A percentile compares a stretch with the other conserved stretches of the same genome.
Conservation (phyloP, 2,888 invertebrate species). For the Chymomyza caudatula region DNA sequence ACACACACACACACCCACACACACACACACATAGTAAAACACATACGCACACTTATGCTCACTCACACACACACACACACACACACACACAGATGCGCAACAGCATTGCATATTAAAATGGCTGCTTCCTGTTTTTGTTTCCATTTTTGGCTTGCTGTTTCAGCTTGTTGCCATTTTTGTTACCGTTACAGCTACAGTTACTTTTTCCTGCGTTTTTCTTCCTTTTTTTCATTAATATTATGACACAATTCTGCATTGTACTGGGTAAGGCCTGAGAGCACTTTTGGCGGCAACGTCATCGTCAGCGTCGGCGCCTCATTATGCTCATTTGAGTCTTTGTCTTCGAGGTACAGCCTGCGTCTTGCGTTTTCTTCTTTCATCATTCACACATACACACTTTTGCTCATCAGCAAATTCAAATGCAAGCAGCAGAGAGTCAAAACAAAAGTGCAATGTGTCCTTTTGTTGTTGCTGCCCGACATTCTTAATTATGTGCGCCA, state of each 20-base stretch:
- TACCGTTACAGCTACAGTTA: not conserved
- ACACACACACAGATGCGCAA: conserved; percentile 17
- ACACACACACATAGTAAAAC: conserved; percentile 16
- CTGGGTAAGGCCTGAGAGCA: conserved; percentile 62
- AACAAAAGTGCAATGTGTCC: conserved; percentile 50
- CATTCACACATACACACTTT: conserved; percentile 39
- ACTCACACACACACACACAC: conserved; percentile 15
- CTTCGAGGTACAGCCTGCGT: conserved; percentile 22
- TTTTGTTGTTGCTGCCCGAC: conserved; percentile 52
- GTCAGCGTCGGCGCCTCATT: conserved; percentile 58
- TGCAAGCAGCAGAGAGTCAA: conserved; percentile 44
- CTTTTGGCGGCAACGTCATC: conserved; percentile 49
- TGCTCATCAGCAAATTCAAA: conserved; percentile 57
- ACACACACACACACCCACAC: conserved; percentile 27
- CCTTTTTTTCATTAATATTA: conserved; percentile 64
- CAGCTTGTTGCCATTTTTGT: not conserved
- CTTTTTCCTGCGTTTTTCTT: conserved; percentile 9
- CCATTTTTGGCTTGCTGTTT: conserved; percentile 10
- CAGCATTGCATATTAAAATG: conserved; percentile 66
- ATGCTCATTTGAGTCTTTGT: conserved; percentile 73
- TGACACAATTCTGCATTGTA: conserved; percentile 70
- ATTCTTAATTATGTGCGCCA: conserved; percentile 68
- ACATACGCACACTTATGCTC: conserved; percentile 12
- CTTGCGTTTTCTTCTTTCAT: conserved; percentile 51
- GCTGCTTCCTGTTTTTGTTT: conserved; percentile 54